Evolutionary conservation across 92 coral and sea anemone genomes (phyloP).

Genomic region (Palythoa caribaeorum): DNA sequence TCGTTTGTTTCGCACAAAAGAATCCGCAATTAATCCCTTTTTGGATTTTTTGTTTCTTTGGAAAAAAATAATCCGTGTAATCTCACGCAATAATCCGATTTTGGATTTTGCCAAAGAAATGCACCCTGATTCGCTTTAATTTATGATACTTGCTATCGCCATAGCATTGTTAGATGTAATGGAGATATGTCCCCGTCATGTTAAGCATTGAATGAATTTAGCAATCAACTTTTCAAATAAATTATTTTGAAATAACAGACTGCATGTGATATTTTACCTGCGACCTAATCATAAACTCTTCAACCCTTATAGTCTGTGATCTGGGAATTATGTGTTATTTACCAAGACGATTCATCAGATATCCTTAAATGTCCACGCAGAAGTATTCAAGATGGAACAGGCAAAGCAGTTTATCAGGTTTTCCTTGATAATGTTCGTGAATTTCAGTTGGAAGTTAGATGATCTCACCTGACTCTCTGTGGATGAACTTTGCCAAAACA

Average conservation of each 20-base stretch:
- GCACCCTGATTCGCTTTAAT: background rate
- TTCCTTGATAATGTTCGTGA: conserved; percentile 54
- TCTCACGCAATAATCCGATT: no score
- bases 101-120: no score
- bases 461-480: conserved; percentile 46
- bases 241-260: background rate
- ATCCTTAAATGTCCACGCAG: conserved; percentile 54
- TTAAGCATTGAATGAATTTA: conserved; percentile 19
- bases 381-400: conserved; percentile 38
- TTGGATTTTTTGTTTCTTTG: no score
- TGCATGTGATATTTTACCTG: conserved; percentile 18
- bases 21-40: no score
- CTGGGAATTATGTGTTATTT: conserved; percentile 51
- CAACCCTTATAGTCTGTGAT: conserved; percentile 23
- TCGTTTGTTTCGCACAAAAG: no score
- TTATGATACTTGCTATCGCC: background rate
- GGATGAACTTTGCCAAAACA: conserved; percentile 53
- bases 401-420: conserved; percentile 52
- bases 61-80: no score
- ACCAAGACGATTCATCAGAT: conserved; percentile 35
- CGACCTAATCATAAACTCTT: conserved; percentile 6
- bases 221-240: background rate
- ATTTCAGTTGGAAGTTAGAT: conserved; percentile 36
- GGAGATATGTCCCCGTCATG: conserved; percentile 25
- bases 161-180: background rate